These are phyloP conservation scores for Tragelaphus scriptus DNA, from an alignment of 2,113 vertebrate genomes.

Conservation along the genomic window DNA sequence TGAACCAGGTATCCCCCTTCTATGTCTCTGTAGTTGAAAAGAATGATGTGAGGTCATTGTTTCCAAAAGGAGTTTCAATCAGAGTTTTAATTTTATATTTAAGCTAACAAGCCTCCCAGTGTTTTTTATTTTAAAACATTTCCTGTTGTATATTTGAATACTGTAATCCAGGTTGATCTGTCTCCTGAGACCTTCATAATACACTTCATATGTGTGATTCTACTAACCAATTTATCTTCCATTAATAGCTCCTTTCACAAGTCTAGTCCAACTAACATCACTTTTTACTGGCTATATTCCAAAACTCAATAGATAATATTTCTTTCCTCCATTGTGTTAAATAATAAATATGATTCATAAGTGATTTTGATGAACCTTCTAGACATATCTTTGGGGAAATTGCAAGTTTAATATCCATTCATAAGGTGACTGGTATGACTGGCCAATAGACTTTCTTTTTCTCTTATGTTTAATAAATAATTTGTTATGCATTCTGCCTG, in stretches of 20 bases:
- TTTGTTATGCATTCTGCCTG: background rate
- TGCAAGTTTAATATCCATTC: constrained; percentile 23
- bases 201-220: background rate
- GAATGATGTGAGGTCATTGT: background rate
- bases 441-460: background rate
- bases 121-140: background rate
- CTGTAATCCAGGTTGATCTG: background rate
- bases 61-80: background rate
- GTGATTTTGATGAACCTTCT: constrained; percentile 29
- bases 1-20: background rate
- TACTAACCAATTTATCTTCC: background rate
- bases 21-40: background rate
- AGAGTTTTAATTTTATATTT: background rate
- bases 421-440: background rate
- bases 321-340: constrained; percentile 22
- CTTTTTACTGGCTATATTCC: background rate
- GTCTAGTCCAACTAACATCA: background rate
- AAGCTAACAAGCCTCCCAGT: background rate
- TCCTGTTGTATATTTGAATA: background rate
- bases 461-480: background rate
- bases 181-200: background rate
- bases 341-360: constrained; percentile 28
- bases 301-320: constrained; percentile 5
- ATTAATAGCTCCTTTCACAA: background rate
- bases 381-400: constrained; percentile 17